Conservation (phyloP, 2,888 invertebrate genomes). For the Hyles lineata region DNA sequence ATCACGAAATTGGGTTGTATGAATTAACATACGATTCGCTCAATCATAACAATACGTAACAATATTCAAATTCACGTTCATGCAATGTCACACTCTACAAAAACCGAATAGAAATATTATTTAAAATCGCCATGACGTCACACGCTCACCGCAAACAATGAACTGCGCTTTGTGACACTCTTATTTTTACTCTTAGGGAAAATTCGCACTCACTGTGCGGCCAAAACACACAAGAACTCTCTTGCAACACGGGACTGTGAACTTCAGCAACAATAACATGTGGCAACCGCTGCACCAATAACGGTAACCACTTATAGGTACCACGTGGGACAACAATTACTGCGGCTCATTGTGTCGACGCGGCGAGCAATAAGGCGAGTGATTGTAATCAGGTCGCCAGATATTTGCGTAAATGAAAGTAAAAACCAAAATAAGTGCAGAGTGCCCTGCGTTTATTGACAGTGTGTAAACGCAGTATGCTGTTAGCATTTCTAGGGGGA, state of each 20-base stretch:
- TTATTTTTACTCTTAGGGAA: not conserved
- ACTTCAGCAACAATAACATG: not conserved
- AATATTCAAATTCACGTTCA: too few relatives aligned
- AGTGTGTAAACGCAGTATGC: not conserved
- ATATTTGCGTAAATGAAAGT: conserved; percentile 8
- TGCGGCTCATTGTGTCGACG: not conserved
- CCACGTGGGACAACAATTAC: not conserved
- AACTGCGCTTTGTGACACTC: not conserved
- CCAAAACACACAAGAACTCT: not conserved
- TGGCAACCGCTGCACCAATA: too few relatives aligned
- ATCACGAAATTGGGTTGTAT: too few relatives aligned
- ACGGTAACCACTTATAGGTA: not conserved
- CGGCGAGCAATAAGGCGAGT: not conserved
- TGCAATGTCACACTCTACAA: not conserved
- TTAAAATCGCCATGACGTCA: not conserved
- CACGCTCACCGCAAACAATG: not conserved
- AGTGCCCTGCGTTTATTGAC: not conserved
- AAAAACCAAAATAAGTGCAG: not conserved
- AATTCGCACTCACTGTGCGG: not conserved
- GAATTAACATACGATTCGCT: too few relatives aligned
- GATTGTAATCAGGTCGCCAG: conserved; percentile 1
- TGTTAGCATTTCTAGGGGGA: not conserved
- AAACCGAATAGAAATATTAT: not conserved
- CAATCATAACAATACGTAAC: too few relatives aligned
- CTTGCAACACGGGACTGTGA: not conserved